Evolutionary conservation across 2,888 invertebrate species (phyloP).

Genomic region (Andricus quercusramuli): DNA sequence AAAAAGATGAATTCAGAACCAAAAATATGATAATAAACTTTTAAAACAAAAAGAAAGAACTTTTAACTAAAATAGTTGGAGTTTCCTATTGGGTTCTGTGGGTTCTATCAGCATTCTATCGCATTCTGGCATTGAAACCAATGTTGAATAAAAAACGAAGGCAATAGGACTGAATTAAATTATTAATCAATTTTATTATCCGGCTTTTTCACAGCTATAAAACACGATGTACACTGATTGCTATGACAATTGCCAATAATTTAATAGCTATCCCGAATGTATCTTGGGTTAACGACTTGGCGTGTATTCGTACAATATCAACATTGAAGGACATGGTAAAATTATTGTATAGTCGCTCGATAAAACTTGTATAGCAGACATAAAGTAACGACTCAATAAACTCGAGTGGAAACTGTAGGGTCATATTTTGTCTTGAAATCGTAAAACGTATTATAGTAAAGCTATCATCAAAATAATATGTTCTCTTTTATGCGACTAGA

Average conservation of each 20-base stretch:
- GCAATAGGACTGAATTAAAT: no score
- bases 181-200: no score
- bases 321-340: constrained; percentile 3
- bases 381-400: constrained; percentile 16
- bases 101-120: no score
- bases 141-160: no score
- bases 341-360: constrained; percentile 19
- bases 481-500: background rate
- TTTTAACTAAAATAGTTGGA: no score
- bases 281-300: constrained; percentile 25
- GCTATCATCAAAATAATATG: background rate
- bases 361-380: constrained; percentile 10
- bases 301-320: background rate
- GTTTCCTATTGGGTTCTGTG: no score
- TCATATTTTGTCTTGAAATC: constrained; percentile 15
- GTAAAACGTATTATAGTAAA: background rate
- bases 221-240: background rate
- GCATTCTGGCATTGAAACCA: no score
- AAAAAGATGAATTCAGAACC: no score
- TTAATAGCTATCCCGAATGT: background rate
- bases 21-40: no score
- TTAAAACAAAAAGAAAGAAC: no score
- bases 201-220: background rate
- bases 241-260: background rate
- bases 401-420: background rate